Base-by-base conservation (phyloP, 1,140 invertebrate species). In the Hesperophylax magnus region DNA sequence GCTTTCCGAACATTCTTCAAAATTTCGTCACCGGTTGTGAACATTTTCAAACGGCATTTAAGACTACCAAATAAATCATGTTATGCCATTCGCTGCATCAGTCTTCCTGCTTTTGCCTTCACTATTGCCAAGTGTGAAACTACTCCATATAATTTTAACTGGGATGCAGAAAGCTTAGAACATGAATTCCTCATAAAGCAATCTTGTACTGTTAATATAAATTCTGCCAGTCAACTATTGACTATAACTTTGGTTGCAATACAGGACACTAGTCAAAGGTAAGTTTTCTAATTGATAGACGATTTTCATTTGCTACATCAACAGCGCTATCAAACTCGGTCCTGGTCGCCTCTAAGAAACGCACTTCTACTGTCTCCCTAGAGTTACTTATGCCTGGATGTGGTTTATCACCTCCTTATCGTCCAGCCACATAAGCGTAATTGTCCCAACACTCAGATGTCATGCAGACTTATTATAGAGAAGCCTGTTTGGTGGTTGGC, bases 191-290 rank as follows among this genome's bases (percentile, higher is more conserved):
- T 90, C 15, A 89, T 90, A 56, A 85, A 86, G 3, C 89, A 90
- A 86, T 89, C 89, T 8, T 89, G 88, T 3, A 90, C 89, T 24
- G 86, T 88, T 5, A 90, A 88, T 79, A 87, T 90, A 2, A 90
- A 90, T 82, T 87, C 89, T 7, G 89, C 89, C 39, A 89, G 87
- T 56, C 89, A 90, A 81, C 84, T 90, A 14, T 85, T 90, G 31
- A 90, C 89, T 22, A 88, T 90, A 22, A 90, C 88, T 15, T 79
- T 89, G 79, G 87, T 90, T 8, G 89, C 89, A 75, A 88, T 90
- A 84, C 89, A 90, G 84, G 88, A 90, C 76, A 90, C 89, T 3
- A 89, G 88, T 84, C 87, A 89, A 85, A 89, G 89, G 89, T 90
- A 84, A 72, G 22, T 71, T 52, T 65, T 34, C 31, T 34, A 27